These are phyloP conservation scores for Bos javanicus DNA, from an alignment of 2,113 vertebrate genomes.

Conservation along the genomic window DNA sequence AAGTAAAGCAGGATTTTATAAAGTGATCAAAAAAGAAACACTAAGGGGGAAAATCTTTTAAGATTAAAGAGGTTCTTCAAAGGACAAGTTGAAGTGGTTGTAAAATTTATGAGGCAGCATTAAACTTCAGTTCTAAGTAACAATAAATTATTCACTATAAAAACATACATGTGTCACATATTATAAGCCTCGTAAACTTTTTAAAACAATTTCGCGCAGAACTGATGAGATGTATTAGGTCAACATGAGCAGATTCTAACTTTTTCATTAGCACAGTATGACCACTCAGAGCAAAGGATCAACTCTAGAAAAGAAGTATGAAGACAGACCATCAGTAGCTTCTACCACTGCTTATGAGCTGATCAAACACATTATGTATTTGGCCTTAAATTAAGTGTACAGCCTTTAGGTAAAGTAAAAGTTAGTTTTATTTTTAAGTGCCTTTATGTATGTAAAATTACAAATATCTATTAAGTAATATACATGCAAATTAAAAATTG, in stretches of 20 bases:
- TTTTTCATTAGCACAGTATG: conserved; percentile 19
- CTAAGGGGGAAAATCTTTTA: conserved; percentile 74
- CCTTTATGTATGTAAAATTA: neutral
- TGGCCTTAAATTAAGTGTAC: neutral
- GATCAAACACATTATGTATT: neutral
- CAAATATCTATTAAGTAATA: neutral
- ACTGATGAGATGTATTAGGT: conserved; percentile 51
- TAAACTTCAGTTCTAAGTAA: conserved; percentile 77
- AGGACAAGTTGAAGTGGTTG: conserved; percentile 77
- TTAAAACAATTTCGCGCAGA: conserved; percentile 66
- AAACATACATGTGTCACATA: conserved; percentile 78
- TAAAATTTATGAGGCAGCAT: conserved; percentile 78
- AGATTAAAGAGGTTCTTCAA: conserved; percentile 80
- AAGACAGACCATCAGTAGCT: neutral
- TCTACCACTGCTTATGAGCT: neutral
- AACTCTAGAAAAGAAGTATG: neutral
- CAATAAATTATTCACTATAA: conserved; percentile 80
- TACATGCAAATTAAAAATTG: neutral
- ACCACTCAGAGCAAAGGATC: neutral
- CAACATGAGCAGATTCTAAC: conserved; percentile 26
- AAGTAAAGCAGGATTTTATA: conserved; percentile 75
- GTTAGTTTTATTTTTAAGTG: neutral
- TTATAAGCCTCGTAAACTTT: conserved; percentile 72
- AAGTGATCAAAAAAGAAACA: conserved; percentile 78
- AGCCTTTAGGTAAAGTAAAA: neutral